These are phyloP conservation scores for Drosophila fulvimacula DNA, from an alignment of 2,888 invertebrate genomes.

Conservation along the genomic window DNA sequence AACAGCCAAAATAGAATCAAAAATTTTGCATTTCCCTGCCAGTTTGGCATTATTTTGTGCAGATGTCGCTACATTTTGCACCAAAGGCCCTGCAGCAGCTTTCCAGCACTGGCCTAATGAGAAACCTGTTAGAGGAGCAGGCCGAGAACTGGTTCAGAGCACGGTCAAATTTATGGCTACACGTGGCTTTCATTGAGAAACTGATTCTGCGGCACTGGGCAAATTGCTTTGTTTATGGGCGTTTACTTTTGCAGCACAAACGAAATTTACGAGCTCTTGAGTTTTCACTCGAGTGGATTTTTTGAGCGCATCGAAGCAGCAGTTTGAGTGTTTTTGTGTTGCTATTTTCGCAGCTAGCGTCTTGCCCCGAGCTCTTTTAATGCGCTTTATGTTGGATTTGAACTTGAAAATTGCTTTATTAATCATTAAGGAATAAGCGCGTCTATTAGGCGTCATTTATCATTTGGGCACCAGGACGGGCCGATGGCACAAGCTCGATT, in stretches of 20 bases:
- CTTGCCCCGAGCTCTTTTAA: slow-evolving; percentile 23
- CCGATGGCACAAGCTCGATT: slow-evolving; percentile 17
- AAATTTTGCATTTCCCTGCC: slow-evolving; percentile 21
- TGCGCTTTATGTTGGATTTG: slow-evolving; percentile 61
- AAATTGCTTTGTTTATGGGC: slow-evolving; percentile 84
- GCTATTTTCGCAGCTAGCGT: slow-evolving; percentile 8
- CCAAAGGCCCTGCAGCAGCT: background rate
- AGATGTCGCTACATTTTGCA: slow-evolving; percentile 20
- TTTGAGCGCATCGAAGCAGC: slow-evolving; percentile 28
- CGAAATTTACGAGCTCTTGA: slow-evolving; percentile 72
- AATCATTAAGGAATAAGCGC: slow-evolving; percentile 74
- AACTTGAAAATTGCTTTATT: slow-evolving; percentile 80
- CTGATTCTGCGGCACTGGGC: slow-evolving; percentile 56
- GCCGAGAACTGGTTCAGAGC: slow-evolving; percentile 63
- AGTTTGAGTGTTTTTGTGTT: slow-evolving; percentile 26
- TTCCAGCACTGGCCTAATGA: slow-evolving; percentile 72
- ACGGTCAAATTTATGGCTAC: slow-evolving; percentile 70
- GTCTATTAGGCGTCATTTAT: slow-evolving; percentile 69
- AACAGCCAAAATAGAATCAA: slow-evolving; percentile 34
- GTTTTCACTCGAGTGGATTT: slow-evolving; percentile 46
- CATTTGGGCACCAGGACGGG: slow-evolving; percentile 34
- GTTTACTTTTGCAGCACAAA: slow-evolving; percentile 78
- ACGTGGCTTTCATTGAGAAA: slow-evolving; percentile 81
- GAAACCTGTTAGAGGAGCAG: slow-evolving; percentile 77
- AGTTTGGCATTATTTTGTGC: slow-evolving; percentile 8